Evolutionary conservation across 2,888 invertebrate species (phyloP), one percentile per base, ranked within the genome.

Genomic region (Poecilus cupreus): DNA sequence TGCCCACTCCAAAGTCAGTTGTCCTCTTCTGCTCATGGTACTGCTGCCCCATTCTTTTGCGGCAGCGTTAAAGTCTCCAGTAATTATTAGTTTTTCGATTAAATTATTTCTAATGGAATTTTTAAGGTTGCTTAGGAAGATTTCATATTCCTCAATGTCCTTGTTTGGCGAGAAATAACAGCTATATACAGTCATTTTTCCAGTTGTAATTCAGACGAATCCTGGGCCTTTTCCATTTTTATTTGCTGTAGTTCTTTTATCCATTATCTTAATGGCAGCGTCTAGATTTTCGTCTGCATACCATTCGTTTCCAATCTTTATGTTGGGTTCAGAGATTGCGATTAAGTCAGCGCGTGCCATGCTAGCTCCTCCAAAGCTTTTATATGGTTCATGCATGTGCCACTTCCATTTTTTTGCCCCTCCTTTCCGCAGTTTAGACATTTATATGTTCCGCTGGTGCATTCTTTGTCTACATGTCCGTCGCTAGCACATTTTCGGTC

Each of bases 81-180:
- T n/a, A n/a, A n/a, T n/a, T n/a, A n/a, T n/a, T n/a, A n/a, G n/a
- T n/a, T n/a, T n/a, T n/a, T n/a, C n/a, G n/a, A n/a, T n/a, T n/a
- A n/a, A n/a, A n/a, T n/a, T n/a, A n/a, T n/a, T n/a, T n/a, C n/a
- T n/a, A n/a, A n/a, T n/a, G n/a, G n/a, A n/a, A n/a, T n/a, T n/a
- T n/a, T n/a, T n/a, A n/a, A n/a, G n/a, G n/a, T n/a, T n/a, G n/a
- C n/a, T n/a, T 49, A 74, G 74, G 74, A 43, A 74, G 3, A 46
- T 10, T 8, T 43, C 46, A 6, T 20, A 74, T 4, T 74, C 49
- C 10, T 39, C 43, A 6, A 16, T 11, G 16, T 6, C 6, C 20
- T 43, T 74, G 20, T 74, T 74, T 6, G 74, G 74, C 1, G 74
- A 74, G 11, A 74, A 74, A 11, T 74, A 74, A 24, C 74, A 74